Evolutionary conservation across 2,113 vertebrate species (phyloP).

Genomic region (Catharus fuscescens): DNA sequence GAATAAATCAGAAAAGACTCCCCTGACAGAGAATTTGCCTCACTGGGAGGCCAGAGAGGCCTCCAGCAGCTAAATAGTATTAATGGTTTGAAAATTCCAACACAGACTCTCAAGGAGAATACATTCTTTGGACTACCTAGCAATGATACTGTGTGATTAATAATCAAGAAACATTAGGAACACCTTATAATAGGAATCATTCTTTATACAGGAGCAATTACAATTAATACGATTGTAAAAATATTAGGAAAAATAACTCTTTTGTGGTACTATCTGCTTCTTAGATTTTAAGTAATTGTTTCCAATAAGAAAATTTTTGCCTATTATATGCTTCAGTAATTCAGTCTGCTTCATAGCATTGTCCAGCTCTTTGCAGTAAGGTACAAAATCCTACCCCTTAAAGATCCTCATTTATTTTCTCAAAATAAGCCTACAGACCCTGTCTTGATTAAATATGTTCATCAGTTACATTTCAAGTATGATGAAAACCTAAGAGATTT

Average conservation of each 20-base stretch:
- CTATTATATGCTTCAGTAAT: slow-evolving; percentile 3
- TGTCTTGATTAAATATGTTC: background rate
- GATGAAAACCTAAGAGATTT: background rate
- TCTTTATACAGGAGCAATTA: background rate
- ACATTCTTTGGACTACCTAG: background rate
- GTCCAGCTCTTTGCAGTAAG: background rate
- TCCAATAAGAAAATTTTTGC: background rate
- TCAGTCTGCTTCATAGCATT: background rate
- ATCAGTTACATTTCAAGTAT: background rate
- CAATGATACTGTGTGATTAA: background rate
- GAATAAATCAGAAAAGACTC: background rate
- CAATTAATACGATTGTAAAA: background rate
- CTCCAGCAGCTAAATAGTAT: background rate
- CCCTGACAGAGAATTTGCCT: background rate
- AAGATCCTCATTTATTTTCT: background rate
- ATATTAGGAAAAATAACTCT: slow-evolving; percentile 11
- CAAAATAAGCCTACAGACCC: background rate
- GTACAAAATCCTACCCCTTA: background rate
- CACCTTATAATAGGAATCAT: background rate
- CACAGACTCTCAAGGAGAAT: background rate
- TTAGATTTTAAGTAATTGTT: background rate
- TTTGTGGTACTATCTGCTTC: background rate
- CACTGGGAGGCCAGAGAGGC: background rate
- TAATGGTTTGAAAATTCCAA: background rate
- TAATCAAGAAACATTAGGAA: background rate